Percentiles rank a stretch among this genome's conserved stretches.
Conservation (phyloP, 2,797 vertebrate species). For the Bovichtus diacanthus region DNA sequence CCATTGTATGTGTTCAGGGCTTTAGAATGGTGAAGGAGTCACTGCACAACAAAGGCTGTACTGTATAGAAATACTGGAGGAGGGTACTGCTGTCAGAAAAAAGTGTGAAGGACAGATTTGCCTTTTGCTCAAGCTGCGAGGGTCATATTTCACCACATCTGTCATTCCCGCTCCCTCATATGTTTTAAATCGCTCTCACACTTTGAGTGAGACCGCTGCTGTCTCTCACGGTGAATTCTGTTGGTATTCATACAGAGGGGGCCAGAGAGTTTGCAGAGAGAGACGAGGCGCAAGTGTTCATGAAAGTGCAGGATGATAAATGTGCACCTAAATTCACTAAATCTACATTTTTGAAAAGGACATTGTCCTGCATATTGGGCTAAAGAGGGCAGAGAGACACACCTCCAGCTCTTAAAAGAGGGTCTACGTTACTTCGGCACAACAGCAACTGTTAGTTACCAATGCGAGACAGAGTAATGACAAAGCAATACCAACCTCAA, state of each 20-base stretch:
- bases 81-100: slow-evolving; percentile 23
- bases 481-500: not conserved
- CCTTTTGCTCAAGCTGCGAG: slow-evolving; percentile 56
- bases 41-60: slow-evolving; percentile 13
- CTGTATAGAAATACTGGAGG: slow-evolving; percentile 29
- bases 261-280: not conserved
- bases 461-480: not conserved
- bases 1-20: slow-evolving; percentile 4
- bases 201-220: slow-evolving; percentile 23
- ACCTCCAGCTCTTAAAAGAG: not conserved
- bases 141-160: slow-evolving; percentile 57
- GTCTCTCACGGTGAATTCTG: slow-evolving; percentile 22
- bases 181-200: slow-evolving; percentile 54
- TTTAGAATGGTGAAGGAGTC: slow-evolving; percentile 12
- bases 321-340: slow-evolving; percentile 6
- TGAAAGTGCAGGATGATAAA: not conserved
- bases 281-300: not conserved
- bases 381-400: not conserved
- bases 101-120: slow-evolving; percentile 60
- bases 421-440: not conserved
- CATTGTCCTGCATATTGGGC: not conserved
- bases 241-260: slow-evolving; percentile 14
- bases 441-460: not conserved
- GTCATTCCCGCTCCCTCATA: slow-evolving; percentile 39
- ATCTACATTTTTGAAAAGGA: not conserved